A percentile compares a stretch with the other conserved stretches of the same genome.
These are phyloP conservation scores for Bubo blakistoni DNA, from an alignment of 2,113 vertebrate genomes.

Conservation along the genomic window DNA sequence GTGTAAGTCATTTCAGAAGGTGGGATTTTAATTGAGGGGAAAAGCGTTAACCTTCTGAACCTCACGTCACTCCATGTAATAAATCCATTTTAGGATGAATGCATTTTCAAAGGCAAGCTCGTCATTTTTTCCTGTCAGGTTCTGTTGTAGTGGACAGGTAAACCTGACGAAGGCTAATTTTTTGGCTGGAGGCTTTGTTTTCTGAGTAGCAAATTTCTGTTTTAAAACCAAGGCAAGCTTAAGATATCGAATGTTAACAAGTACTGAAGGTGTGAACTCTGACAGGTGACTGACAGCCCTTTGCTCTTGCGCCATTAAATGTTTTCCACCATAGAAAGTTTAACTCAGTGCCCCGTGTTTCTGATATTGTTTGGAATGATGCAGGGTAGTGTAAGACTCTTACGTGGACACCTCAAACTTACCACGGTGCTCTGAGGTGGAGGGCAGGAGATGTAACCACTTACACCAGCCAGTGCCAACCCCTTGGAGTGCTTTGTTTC, in stretches of 20 bases:
- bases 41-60: not conserved
- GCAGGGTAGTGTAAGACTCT: fast-evolving
- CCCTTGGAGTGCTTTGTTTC: fast-evolving
- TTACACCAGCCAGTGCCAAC: fast-evolving
- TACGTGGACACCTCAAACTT: fast-evolving
- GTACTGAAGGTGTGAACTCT: not conserved
- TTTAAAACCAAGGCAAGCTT: not conserved
- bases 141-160: not conserved
- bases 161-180: fast-evolving
- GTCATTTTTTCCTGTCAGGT: not conserved
- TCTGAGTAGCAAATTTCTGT: not conserved
- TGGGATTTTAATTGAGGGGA: not conserved
- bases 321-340: not conserved
- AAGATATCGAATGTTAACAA: fast-evolving
- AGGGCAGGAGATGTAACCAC: not conserved
- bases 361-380: fast-evolving
- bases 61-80: not conserved
- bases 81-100: not conserved
- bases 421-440: not conserved
- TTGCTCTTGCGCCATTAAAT: not conserved
- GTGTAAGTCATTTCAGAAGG: not conserved
- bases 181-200: not conserved
- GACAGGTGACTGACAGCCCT: fast-evolving
- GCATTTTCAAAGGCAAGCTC: not conserved
- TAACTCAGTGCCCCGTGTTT: fast-evolving